phyloP scores from a whole-genome alignment of 2,888 invertebrate species.

The Sturmia bella region DNA sequence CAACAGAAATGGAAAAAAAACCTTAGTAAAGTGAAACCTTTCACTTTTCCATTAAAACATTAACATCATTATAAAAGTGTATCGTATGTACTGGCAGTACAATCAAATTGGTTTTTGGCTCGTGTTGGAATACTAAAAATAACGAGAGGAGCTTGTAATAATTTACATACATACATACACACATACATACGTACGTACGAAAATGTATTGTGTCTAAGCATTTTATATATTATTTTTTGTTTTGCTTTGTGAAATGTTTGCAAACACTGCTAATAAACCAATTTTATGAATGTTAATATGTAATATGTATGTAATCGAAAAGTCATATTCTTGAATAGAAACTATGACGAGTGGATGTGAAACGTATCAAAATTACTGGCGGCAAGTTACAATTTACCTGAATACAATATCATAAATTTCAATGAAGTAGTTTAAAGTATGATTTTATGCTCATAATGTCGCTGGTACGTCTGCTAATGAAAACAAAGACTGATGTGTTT shows the following conservation, averaged over 20 bases:
- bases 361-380: conserved; percentile 14
- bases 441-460: conserved; percentile 58
- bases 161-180: neutral
- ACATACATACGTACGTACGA: neutral
- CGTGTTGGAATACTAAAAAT: conserved; percentile 54
- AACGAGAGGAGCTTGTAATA: conserved; percentile 39
- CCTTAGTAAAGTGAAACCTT: conserved; percentile 58
- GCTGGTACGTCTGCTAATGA: conserved; percentile 47
- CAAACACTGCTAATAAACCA: neutral
- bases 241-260: neutral
- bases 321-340: conserved; percentile 26
- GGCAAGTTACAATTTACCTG: conserved; percentile 25
- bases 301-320: neutral
- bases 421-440: conserved; percentile 54
- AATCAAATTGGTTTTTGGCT: conserved; percentile 49
- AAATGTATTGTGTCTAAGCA: too few species aligned
- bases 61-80: conserved; percentile 46
- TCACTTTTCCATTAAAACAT: conserved; percentile 65
- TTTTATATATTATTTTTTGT: conserved; percentile 9
- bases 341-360: neutral
- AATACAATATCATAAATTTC: conserved; percentile 45
- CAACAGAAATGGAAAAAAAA: neutral
- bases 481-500: neutral
- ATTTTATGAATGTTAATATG: neutral
- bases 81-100: neutral